These are phyloP conservation scores for Rhyzopertha dominica DNA, from an alignment of 1,140 invertebrate species.

Conservation along the genomic window DNA sequence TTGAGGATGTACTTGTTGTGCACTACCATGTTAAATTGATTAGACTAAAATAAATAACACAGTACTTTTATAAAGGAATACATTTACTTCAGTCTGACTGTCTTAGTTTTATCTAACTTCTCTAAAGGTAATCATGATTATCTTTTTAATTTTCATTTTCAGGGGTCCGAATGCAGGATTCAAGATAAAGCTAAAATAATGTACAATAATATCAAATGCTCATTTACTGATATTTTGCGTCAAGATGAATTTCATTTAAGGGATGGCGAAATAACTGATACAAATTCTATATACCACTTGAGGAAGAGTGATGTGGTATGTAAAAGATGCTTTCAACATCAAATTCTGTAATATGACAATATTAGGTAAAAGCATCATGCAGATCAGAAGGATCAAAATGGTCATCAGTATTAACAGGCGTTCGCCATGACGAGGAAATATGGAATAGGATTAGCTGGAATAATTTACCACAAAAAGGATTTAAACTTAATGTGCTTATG, in stretches of 20 bases:
- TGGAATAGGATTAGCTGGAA: constrained; percentile 49
- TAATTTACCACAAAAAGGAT: constrained; percentile 46
- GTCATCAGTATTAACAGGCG: constrained; percentile 55
- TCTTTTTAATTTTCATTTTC: constrained; percentile 22
- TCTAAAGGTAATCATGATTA: constrained; percentile 3
- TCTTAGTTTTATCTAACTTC: constrained; percentile 2
- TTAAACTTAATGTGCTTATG: constrained; percentile 76
- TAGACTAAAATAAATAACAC: neutral
- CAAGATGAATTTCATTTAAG: constrained; percentile 53
- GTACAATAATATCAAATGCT: constrained; percentile 52
- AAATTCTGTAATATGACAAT: too few species aligned
- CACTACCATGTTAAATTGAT: constrained; percentile 33
- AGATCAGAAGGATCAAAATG: constrained; percentile 46
- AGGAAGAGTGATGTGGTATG: constrained; percentile 63
- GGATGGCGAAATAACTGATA: constrained; percentile 48
- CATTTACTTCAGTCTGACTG: too few species aligned
- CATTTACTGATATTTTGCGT: constrained; percentile 58
- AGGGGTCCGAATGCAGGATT: constrained; percentile 53
- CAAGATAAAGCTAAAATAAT: constrained; percentile 47
- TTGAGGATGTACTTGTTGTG: neutral
- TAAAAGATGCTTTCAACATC: constrained; percentile 34
- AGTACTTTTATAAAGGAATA: too few species aligned
- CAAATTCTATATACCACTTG: constrained; percentile 56
- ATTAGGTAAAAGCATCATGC: constrained; percentile 34
- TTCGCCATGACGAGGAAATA: constrained; percentile 48